A percentile compares a stretch with the other conserved stretches of the same genome.
These are phyloP conservation scores for Labrus mixtus DNA, from an alignment of 2,113 vertebrate species.

Conservation along the genomic window DNA sequence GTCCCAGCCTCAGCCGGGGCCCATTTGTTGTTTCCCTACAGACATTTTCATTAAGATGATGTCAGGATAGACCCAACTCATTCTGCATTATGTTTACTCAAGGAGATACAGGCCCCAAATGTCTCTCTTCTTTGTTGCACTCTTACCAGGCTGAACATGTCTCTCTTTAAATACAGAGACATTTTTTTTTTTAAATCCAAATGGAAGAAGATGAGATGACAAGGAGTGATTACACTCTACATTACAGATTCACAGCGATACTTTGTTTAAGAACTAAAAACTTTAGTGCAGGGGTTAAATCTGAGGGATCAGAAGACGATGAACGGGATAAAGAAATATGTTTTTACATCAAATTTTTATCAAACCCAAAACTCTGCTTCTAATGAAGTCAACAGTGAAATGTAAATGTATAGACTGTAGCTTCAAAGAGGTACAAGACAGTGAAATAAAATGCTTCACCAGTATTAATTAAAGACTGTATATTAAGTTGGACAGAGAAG, in stretches of 20 bases:
- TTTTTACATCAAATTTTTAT: too few relatives aligned
- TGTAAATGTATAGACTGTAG: too few relatives aligned
- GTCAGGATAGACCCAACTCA: conserved; percentile 74
- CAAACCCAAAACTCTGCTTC: too few relatives aligned
- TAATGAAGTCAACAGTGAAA: too few relatives aligned
- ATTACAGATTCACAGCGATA: not conserved
- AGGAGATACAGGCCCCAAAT: conserved; percentile 34
- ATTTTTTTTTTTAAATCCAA: not conserved
- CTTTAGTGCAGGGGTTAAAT: not conserved
- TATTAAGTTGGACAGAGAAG: too few relatives aligned
- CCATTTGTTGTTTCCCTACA: conserved; percentile 67
- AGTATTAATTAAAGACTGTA: too few relatives aligned
- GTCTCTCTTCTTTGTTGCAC: conserved; percentile 20
- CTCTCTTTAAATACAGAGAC: conserved; percentile 33
- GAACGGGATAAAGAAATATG: too few relatives aligned
- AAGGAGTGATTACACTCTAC: not conserved
- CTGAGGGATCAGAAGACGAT: not conserved
- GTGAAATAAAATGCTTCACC: too few relatives aligned
- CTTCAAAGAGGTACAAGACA: too few relatives aligned
- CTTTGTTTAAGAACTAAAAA: not conserved
- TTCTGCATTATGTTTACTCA: conserved; percentile 67
- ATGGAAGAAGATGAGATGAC: conserved; percentile 5
- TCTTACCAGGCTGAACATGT: conserved; percentile 10
- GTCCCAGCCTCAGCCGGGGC: conserved; percentile 19
- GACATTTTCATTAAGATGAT: conserved; percentile 83